These are phyloP conservation scores for Leucoraja ocellata DNA, from an alignment of 2,797 vertebrate species.

Conservation along the genomic window DNA sequence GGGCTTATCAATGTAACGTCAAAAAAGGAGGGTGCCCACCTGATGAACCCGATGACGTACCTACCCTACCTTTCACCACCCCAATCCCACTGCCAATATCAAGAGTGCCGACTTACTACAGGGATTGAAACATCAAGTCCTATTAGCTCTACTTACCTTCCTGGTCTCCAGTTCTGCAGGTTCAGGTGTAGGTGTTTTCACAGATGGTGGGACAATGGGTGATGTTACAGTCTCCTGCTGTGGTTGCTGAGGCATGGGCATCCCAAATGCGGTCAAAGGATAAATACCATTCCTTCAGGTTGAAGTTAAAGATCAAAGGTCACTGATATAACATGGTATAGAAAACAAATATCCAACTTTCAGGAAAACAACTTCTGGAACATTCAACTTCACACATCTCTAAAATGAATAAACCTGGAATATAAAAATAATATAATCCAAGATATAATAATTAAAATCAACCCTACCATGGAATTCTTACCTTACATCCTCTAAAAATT, in stretches of 20 bases:
- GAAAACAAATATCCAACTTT: constrained; percentile 23
- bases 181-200: constrained; percentile 90
- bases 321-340: neutral
- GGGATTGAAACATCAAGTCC: too few species aligned
- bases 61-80: too few species aligned
- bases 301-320: constrained; percentile 9
- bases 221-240: constrained; percentile 90
- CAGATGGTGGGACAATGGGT: constrained; percentile 84
- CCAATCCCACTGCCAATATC: too few species aligned
- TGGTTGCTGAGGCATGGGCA: constrained; percentile 84
- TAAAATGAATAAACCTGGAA: neutral
- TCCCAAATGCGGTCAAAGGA: constrained; percentile 88
- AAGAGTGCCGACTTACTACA: too few species aligned
- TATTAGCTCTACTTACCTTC: constrained; percentile 64
- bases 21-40: too few species aligned
- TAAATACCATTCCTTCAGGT: constrained; percentile 85
- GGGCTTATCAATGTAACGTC: too few species aligned
- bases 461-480: constrained; percentile 47
- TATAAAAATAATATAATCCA: neutral
- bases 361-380: neutral
- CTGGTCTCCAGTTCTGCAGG: constrained; percentile 90
- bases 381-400: too few species aligned
- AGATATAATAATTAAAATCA: neutral
- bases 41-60: too few species aligned
- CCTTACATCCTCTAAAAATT: constrained; percentile 97